Evolutionary conservation across 37 sponge, comb jelly and placozoan genomes (phyloP).

Genomic region (Eunapius fragilis): DNA sequence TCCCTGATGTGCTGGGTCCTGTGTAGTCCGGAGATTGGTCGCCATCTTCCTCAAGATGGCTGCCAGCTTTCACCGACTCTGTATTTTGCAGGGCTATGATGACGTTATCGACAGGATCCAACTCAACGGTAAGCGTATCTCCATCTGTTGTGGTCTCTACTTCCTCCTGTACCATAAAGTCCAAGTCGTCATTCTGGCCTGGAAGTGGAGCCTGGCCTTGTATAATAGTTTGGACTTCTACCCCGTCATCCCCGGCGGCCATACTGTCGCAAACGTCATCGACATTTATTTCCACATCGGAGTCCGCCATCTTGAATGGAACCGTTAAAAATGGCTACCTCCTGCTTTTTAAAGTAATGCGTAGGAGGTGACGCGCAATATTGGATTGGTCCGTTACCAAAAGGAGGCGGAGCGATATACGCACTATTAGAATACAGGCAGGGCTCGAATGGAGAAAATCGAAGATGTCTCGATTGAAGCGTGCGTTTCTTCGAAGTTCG

Average conservation of each 20-base stretch:
- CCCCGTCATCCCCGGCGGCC: slow-evolving; percentile 64
- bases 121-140: slow-evolving; percentile 51
- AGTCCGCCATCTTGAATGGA: slow-evolving; percentile 74
- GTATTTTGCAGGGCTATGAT: slow-evolving; percentile 78
- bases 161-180: slow-evolving; percentile 88
- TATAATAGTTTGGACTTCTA: slow-evolving; percentile 83
- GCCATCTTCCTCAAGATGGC: slow-evolving; percentile 7
- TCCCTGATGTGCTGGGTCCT: not conserved
- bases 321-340: slow-evolving; percentile 50
- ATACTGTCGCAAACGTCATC: slow-evolving; percentile 66
- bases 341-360: not conserved
- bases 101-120: slow-evolving; percentile 85
- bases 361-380: slow-evolving; percentile 5
- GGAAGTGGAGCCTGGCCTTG: slow-evolving; percentile 60
- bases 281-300: slow-evolving; percentile 63
- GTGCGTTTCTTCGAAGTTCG: slow-evolving; percentile 66
- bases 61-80: slow-evolving; percentile 32
- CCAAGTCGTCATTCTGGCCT: slow-evolving; percentile 59
- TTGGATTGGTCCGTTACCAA: not conserved
- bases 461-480: slow-evolving; percentile 59
- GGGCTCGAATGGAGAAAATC: slow-evolving; percentile 63
- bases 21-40: not conserved
- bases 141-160: slow-evolving; percentile 88
- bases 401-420: not conserved
- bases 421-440: not conserved